Evolutionary conservation across 2,113 vertebrate species (phyloP).

Genomic region (Thunnus maccoyii): DNA sequence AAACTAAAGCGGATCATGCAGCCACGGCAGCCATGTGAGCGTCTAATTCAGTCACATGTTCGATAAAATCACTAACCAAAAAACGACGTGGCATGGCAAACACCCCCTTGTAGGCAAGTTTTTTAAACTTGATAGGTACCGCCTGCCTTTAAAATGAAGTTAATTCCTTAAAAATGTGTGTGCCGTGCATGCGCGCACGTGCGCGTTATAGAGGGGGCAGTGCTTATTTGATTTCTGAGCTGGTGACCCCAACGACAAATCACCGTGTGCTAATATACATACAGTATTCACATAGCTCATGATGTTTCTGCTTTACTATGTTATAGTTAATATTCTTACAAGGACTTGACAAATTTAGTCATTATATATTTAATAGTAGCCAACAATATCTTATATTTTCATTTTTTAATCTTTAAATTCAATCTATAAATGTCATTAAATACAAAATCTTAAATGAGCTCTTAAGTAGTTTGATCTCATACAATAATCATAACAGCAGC

Average conservation of each 20-base stretch:
- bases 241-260: constrained; percentile 58
- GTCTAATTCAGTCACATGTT: constrained; percentile 85
- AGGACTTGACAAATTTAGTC: too few relatives aligned
- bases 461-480: too few relatives aligned
- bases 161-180: constrained; percentile 58
- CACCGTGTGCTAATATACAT: not conserved
- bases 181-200: constrained; percentile 53
- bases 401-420: too few relatives aligned
- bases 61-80: constrained; percentile 62
- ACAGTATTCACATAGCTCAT: not conserved
- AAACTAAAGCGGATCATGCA: constrained; percentile 84
- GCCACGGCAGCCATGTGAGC: constrained; percentile 82
- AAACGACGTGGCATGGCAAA: constrained; percentile 58
- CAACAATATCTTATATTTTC: too few relatives aligned
- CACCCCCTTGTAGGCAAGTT: constrained; percentile 21
- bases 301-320: not conserved
- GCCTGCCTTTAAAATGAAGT: constrained; percentile 49
- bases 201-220: constrained; percentile 66
- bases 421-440: too few relatives aligned
- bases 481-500: too few relatives aligned
- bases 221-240: constrained; percentile 72
- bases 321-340: too few relatives aligned
- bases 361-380: too few relatives aligned
- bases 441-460: too few relatives aligned
- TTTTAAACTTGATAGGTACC: constrained; percentile 47